Percentiles rank a stretch among this genome's conserved stretches.
Evolutionary conservation across 2,113 vertebrate genomes (phyloP).

Genomic region (Cisticola juncidis): DNA sequence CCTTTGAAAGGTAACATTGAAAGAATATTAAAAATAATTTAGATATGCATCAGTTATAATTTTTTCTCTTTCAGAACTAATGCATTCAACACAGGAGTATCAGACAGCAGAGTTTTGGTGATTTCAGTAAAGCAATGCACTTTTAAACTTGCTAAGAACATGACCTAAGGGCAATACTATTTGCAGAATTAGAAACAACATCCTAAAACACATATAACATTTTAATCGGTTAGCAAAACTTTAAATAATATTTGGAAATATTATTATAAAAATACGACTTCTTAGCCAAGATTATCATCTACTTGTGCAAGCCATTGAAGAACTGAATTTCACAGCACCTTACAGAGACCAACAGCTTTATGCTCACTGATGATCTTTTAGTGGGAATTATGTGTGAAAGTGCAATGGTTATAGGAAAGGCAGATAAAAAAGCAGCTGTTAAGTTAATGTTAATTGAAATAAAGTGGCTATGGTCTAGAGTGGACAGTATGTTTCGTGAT

Average conservation of each 20-base stretch:
- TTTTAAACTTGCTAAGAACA: background rate
- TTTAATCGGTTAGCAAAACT: background rate
- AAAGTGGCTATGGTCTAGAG: constrained; percentile 55
- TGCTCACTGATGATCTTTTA: background rate
- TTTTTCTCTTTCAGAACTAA: background rate
- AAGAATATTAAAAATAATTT: background rate
- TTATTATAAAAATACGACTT: background rate
- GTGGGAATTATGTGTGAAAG: constrained; percentile 80
- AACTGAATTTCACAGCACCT: background rate
- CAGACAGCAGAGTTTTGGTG: background rate
- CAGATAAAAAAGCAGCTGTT: constrained; percentile 69
- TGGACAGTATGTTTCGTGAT: constrained; percentile 40
- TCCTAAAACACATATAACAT: background rate
- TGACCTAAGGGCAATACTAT: background rate
- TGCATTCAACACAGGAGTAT: background rate
- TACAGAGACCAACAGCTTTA: background rate
- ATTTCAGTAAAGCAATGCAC: background rate
- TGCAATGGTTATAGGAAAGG: constrained; percentile 58
- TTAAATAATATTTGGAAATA: background rate
- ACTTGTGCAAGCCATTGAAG: background rate
- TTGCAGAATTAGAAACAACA: background rate
- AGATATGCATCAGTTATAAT: background rate
- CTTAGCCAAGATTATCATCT: background rate
- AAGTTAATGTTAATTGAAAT: constrained; percentile 64
- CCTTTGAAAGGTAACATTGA: background rate